A percentile compares a stretch with the other conserved stretches of the same genome.
Conservation (phyloP, 2,113 vertebrate genomes). For the Platichthys flesus region DNA sequence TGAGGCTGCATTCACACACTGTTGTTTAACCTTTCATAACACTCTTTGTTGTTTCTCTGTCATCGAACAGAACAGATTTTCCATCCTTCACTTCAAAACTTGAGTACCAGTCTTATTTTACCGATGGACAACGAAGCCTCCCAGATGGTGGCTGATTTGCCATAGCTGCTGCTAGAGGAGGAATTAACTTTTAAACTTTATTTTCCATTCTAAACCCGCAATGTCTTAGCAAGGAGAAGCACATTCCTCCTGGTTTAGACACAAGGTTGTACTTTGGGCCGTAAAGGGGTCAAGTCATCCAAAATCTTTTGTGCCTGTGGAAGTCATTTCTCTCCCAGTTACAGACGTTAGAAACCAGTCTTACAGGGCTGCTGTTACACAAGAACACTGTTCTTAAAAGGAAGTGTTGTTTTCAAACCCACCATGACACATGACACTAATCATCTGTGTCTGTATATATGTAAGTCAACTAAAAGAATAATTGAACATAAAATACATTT, state of each 20-base stretch:
- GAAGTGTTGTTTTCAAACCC: slow-evolving; percentile 8
- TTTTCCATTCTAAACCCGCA: slow-evolving; percentile 18
- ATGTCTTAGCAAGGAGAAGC: slow-evolving; percentile 18
- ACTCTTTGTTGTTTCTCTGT: slow-evolving; percentile 36
- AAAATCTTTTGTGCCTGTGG: slow-evolving; percentile 56
- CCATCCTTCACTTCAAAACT: slow-evolving; percentile 32
- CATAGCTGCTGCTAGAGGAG: slow-evolving; percentile 30
- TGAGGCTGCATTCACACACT: slow-evolving; percentile 73
- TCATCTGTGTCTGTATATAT: slow-evolving; percentile 13
- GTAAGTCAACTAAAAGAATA: too few species aligned
- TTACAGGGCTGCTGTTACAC: slow-evolving; percentile 64
- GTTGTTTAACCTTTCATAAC: slow-evolving; percentile 56
- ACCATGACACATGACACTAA: slow-evolving; percentile 16
- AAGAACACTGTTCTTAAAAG: slow-evolving; percentile 46
- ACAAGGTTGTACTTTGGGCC: slow-evolving; percentile 37
- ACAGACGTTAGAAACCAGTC: slow-evolving; percentile 43
- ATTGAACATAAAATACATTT: background rate
- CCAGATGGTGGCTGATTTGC: slow-evolving; percentile 28
- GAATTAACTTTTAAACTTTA: slow-evolving; percentile 26
- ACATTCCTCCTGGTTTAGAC: slow-evolving; percentile 31
- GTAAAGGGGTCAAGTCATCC: slow-evolving; percentile 50
- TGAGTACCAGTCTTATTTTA: slow-evolving; percentile 25
- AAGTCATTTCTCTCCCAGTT: slow-evolving; percentile 41
- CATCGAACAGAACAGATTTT: slow-evolving; percentile 49
- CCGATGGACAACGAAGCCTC: slow-evolving; percentile 21